These are phyloP conservation scores for Phalacrocorax pelagicus DNA, from an alignment of 2,113 vertebrate species.

Conservation along the genomic window DNA sequence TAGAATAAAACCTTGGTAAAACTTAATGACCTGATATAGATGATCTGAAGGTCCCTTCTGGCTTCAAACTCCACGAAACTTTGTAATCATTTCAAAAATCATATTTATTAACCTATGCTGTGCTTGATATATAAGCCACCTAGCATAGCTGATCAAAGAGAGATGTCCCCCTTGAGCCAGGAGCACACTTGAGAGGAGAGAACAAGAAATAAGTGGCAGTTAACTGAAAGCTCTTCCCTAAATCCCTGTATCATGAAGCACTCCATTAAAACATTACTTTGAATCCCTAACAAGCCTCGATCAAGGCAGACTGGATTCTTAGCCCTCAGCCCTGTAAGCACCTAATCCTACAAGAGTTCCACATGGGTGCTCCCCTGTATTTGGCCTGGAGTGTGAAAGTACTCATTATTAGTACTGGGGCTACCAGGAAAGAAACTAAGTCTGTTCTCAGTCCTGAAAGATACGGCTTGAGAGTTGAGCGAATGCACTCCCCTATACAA, in stretches of 20 bases:
- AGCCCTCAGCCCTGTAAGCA: neutral
- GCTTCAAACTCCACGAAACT: conserved; percentile 25
- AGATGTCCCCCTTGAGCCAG: neutral
- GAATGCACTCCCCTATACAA: neutral
- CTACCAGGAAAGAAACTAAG: neutral
- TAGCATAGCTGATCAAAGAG: conserved; percentile 36
- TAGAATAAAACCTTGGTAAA: conserved; percentile 39
- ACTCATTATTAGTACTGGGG: neutral
- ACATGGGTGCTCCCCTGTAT: neutral
- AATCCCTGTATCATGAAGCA: neutral
- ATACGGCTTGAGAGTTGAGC: neutral
- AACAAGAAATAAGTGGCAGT: conserved; percentile 33
- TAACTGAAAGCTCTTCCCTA: conserved; percentile 17
- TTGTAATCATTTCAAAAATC: conserved; percentile 39
- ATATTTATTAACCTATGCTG: conserved; percentile 38
- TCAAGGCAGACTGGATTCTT: neutral
- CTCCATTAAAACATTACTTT: conserved; percentile 4
- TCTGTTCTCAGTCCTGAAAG: neutral
- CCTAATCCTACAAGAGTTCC: neutral
- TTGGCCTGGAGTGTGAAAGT: neutral
- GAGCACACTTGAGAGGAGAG: neutral
- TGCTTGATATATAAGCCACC: conserved; percentile 24
- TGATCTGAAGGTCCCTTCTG: neutral
- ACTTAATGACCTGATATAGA: conserved; percentile 18
- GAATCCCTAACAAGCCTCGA: neutral